These are phyloP conservation scores for Conchocele bisecta DNA, from an alignment of 2,888 invertebrate species.

Conservation along the genomic window DNA sequence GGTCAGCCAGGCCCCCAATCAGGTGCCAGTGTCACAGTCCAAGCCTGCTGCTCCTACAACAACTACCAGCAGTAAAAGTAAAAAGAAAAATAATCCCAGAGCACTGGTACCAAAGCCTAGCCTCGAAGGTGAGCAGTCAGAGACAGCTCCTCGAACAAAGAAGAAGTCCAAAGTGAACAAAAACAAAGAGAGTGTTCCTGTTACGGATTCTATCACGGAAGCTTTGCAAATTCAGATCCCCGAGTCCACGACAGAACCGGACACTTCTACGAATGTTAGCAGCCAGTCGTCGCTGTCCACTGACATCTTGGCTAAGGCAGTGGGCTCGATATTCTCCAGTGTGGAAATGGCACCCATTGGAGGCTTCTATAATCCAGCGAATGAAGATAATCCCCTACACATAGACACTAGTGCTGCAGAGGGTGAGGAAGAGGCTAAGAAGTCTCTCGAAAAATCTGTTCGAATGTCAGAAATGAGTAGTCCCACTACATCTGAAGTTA, in stretches of 20 bases:
- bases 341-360: constrained; percentile 62
- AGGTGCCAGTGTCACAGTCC: constrained; percentile 10
- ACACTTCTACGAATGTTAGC: constrained; percentile 37
- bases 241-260: constrained; percentile 58
- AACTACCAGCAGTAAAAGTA: constrained; percentile 52
- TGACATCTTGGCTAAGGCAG: constrained; percentile 82
- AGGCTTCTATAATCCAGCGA: constrained; percentile 76
- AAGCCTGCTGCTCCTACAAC: constrained; percentile 26
- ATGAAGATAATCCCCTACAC: constrained; percentile 77
- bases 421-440: constrained; percentile 62
- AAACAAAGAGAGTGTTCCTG: constrained; percentile 38
- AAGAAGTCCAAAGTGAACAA: constrained; percentile 35
- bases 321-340: constrained; percentile 81
- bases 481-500: background rate
- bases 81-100: constrained; percentile 63
- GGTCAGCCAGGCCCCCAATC: constrained; percentile 4
- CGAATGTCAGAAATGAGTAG: constrained; percentile 11
- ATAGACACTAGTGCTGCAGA: constrained; percentile 77
- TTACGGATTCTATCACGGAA: constrained; percentile 53
- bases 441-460: constrained; percentile 43
- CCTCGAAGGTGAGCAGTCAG: constrained; percentile 15
- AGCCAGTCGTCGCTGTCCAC: constrained; percentile 55
- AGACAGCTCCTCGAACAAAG: constrained; percentile 30
- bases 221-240: constrained; percentile 56
- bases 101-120: constrained; percentile 70